phyloP scores from a whole-genome alignment of 2,113 vertebrate genomes.

The Toxostoma redivivum region DNA sequence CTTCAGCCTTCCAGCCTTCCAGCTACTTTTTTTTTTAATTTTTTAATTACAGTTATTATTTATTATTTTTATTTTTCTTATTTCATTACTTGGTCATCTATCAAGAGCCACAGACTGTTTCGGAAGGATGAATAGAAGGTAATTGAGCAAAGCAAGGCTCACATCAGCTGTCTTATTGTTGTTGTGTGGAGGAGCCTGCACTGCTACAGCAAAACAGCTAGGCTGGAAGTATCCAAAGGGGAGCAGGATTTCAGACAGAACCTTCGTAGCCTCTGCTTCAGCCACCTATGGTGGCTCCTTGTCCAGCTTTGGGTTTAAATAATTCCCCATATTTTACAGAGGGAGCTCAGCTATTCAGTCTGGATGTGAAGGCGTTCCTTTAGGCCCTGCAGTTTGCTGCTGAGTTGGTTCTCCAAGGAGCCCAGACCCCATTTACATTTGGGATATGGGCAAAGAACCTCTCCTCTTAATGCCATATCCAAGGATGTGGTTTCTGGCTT shows the following conservation, averaged over 20 bases:
- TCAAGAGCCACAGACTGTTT: neutral
- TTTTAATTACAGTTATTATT: neutral
- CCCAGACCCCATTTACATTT: neutral
- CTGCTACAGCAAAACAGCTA: neutral
- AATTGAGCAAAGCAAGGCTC: neutral
- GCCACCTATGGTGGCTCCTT: neutral
- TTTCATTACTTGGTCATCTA: neutral
- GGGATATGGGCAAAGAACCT: neutral
- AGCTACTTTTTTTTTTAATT: too few species aligned
- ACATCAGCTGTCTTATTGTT: fast-evolving
- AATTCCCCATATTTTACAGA: neutral
- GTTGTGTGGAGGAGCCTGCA: neutral
- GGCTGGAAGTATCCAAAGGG: neutral
- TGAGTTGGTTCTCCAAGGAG: neutral
- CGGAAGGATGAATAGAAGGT: neutral
- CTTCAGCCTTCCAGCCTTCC: neutral
- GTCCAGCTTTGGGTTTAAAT: neutral
- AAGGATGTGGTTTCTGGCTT: neutral
- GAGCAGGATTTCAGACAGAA: neutral
- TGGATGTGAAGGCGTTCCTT: neutral
- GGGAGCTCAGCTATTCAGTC: neutral
- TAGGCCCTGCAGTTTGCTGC: neutral
- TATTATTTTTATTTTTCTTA: neutral
- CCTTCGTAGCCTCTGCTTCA: neutral
- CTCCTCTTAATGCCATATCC: neutral